Base-by-base conservation (phyloP, 2,797 vertebrate genomes). In the Leptodactylus fallax region DNA sequence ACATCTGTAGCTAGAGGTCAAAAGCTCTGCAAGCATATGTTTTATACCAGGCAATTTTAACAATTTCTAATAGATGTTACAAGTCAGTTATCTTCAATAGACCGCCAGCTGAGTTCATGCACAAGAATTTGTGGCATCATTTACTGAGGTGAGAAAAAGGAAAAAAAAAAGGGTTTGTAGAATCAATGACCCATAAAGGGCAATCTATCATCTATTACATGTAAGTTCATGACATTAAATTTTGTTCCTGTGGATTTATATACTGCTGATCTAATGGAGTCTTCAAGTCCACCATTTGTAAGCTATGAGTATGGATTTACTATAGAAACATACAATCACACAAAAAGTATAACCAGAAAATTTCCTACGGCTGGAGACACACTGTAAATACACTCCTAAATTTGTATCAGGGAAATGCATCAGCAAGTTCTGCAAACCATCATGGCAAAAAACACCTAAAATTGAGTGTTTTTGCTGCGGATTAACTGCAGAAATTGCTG, bases 31-130 rank as follows among this genome's bases (percentile, higher is more conserved):
- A 82, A 82, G 36, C 12, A 25, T 19, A 82, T 82, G 80, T 23
- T 65, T 47, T 49, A 63, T 45, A 49, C 21, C 19, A 82, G 79
- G 27, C 69, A 79, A 16, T 58, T 79, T 58, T 58, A 23, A 58
- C 76, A 25, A 56, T 77, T 79, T 19, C 25, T 56, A 79, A 79
- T 58, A 79, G 77, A 56, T 58, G 77, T 79, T 79, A 56, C 53
- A 79, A 79, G 78, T 79, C 78, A 11, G 78, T 21, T 56, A 12
- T 9, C 56, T 45, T 61, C 78, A 69, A 19, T 53, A 82, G 47
- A 81, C 19, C 13, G 13, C 19, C 79, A 81, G 36, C 36, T 23
- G 36, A 47, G 27, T 49, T 63, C 58, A 9, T 14, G 19, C n/a
- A 65, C 60, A 65, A 47, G 27, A 60, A 63, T 65, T 23, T 81